phyloP scores from a whole-genome alignment of 1,140 invertebrate species.

The Chrysopa pallens region DNA sequence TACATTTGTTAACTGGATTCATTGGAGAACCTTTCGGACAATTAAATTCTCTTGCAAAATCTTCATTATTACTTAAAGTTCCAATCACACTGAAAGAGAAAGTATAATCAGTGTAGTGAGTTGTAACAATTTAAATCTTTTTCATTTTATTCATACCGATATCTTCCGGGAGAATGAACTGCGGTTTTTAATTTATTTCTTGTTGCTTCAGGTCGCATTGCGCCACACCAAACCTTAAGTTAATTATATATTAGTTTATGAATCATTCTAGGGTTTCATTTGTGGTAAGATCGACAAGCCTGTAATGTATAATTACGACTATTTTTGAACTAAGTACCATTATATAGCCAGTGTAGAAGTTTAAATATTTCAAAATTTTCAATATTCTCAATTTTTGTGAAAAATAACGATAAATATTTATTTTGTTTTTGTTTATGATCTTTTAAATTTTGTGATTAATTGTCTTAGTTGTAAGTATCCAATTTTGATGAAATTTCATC shows the following conservation, averaged over 20 bases:
- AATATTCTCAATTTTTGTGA: too few species aligned
- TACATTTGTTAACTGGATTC: slow-evolving; percentile 68
- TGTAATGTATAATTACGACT: too few species aligned
- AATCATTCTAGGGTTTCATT: background rate
- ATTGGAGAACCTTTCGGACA: slow-evolving; percentile 50
- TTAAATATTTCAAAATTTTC: too few species aligned
- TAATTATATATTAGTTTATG: background rate
- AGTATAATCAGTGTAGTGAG: background rate
- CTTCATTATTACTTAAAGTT: slow-evolving; percentile 63
- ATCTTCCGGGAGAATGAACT: slow-evolving; percentile 69
- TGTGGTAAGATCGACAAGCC: background rate
- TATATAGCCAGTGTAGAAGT: too few species aligned
- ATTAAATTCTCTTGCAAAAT: slow-evolving; percentile 53
- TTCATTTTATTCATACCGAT: slow-evolving; percentile 22
- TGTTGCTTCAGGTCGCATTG: slow-evolving; percentile 67
- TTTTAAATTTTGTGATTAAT: too few species aligned
- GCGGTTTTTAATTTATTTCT: slow-evolving; percentile 58
- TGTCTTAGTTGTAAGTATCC: too few species aligned
- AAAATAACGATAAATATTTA: too few species aligned
- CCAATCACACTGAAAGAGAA: slow-evolving; percentile 42
- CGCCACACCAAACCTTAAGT: slow-evolving; percentile 58
- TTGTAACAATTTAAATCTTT: background rate
- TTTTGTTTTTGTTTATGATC: too few species aligned
- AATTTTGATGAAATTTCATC: too few species aligned
- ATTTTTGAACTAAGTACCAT: too few species aligned